Percentiles rank a stretch among this genome's conserved stretches.
Conservation (phyloP, 2,888 invertebrate species). For the Cantharis nigra region DNA sequence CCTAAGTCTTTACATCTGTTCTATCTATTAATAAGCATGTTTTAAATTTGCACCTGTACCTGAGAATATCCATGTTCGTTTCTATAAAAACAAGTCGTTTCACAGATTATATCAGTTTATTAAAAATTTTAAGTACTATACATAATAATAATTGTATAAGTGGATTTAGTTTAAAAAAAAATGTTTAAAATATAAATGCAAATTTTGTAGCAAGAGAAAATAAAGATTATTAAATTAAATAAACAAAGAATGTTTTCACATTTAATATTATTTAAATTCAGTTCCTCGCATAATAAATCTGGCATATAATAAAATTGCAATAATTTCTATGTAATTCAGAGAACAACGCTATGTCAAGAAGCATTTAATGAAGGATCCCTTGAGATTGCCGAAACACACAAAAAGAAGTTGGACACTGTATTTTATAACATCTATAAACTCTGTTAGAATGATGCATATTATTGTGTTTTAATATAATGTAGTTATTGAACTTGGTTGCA, state of each 20-base stretch:
- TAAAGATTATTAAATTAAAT: not conserved
- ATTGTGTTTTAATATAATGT: too few relatives aligned
- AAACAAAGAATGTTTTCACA: not conserved
- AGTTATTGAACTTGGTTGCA: too few relatives aligned
- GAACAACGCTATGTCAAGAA: too few relatives aligned
- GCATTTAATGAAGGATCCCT: too few relatives aligned
- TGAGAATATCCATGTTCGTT: conserved; percentile 3
- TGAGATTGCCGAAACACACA: too few relatives aligned
- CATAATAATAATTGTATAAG: not conserved
- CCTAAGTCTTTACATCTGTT: conserved; percentile 1
- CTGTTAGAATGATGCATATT: too few relatives aligned
- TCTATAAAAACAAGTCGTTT: conserved; percentile 3
- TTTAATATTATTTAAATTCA: not conserved
- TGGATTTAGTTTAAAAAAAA: not conserved
- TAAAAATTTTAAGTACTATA: conserved; percentile 1
- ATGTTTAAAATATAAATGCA: not conserved
- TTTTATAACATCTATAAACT: too few relatives aligned
- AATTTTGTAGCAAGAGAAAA: not conserved
- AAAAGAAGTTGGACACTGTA: too few relatives aligned
- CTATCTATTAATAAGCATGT: conserved; percentile 1
- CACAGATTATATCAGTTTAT: not conserved
- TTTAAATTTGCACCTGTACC: conserved; percentile 4
- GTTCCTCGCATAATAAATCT: too few relatives aligned
- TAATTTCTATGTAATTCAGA: too few relatives aligned
- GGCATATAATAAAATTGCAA: too few relatives aligned